Conservation (phyloP, 2,113 vertebrate species). For the Phylloscopus whistleri region DNA sequence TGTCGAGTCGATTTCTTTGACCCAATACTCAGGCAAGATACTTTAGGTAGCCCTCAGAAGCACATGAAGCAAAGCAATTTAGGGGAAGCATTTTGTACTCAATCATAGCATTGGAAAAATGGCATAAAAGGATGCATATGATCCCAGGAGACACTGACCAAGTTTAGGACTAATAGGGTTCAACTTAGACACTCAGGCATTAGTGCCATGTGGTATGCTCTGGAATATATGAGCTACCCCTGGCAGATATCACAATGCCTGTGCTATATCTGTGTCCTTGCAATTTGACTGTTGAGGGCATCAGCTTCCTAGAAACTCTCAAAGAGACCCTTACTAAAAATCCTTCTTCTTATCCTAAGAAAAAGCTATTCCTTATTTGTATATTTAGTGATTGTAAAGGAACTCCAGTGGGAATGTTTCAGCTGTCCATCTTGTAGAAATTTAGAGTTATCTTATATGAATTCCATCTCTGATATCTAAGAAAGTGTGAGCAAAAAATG, state of each 20-base stretch:
- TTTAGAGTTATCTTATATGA: neutral
- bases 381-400: neutral
- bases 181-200: neutral
- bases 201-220: neutral
- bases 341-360: neutral
- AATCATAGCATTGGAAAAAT: neutral
- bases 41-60: neutral
- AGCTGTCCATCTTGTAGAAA: neutral
- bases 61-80: neutral
- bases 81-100: neutral
- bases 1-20: rapidly evolving
- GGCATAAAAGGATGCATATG: neutral
- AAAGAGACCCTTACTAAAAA: neutral
- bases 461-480: neutral
- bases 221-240: neutral
- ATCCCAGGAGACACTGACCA: neutral
- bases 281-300: neutral
- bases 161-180: neutral
- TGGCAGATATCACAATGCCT: neutral
- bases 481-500: neutral
- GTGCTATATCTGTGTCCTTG: neutral
- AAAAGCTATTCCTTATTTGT: neutral
- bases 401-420: neutral
- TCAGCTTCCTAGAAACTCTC: neutral
- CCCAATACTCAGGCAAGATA: neutral